phyloP scores from a whole-genome alignment of 30 jellyfish, hydroid and myxozoan species.

The Hydractinia symbiolongicarpus region DNA sequence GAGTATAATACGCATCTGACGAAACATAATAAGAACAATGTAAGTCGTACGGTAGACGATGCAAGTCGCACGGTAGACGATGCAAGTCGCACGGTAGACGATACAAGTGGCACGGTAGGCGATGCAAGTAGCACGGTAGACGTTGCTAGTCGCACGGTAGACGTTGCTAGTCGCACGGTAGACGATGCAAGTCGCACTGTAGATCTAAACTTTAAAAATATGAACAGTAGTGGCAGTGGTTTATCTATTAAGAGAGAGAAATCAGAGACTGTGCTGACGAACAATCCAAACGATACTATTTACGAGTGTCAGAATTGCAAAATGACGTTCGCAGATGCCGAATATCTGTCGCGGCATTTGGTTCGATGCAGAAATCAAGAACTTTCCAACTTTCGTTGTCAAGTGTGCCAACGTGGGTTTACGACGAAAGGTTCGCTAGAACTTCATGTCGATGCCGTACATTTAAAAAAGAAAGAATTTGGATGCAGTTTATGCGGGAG shows the following conservation, averaged over 20 bases:
- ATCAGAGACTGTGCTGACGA: background rate
- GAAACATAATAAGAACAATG: no score
- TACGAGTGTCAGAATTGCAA: slow-evolving; percentile 28
- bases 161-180: background rate
- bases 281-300: background rate
- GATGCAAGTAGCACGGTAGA: no score
- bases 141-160: no score
- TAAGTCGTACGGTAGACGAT: no score
- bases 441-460: slow-evolving; percentile 32
- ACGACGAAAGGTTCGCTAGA: slow-evolving; percentile 39
- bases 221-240: background rate
- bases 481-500: slow-evolving; percentile 36
- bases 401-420: slow-evolving; percentile 30
- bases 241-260: background rate
- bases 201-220: background rate
- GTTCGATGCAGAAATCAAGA: slow-evolving; percentile 31
- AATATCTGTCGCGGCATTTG: slow-evolving; percentile 21
- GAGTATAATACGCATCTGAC: no score
- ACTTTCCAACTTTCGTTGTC: slow-evolving; percentile 21
- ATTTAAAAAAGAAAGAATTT: slow-evolving; percentile 35
- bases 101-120: no score
- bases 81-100: no score
- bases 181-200: no score
- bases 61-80: no score
- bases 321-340: slow-evolving; percentile 44